Percentiles rank a stretch among this genome's conserved stretches.
Evolutionary conservation across 2,797 vertebrate species (phyloP).

Genomic region (Artibeus lituratus): DNA sequence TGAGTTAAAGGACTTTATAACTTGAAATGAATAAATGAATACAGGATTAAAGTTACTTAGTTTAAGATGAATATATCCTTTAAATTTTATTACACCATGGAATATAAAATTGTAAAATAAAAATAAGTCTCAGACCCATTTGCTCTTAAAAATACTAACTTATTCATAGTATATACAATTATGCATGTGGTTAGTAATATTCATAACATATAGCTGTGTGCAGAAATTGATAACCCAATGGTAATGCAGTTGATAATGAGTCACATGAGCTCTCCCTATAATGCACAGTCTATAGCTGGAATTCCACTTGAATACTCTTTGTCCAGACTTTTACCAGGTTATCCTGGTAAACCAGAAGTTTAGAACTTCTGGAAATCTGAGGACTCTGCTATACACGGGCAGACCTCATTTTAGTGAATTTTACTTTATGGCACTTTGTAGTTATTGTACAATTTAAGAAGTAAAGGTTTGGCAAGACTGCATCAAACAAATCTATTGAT

Average conservation of each 20-base stretch:
- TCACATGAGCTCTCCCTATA: background rate
- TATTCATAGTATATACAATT: background rate
- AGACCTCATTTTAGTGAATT: background rate
- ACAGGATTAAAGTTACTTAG: background rate
- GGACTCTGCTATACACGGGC: background rate
- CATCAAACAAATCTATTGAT: background rate
- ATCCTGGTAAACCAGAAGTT: too few relatives aligned
- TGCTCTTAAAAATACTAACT: background rate
- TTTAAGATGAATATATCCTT: background rate
- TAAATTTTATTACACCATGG: background rate
- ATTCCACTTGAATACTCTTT: background rate
- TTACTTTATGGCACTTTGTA: background rate
- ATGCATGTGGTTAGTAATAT: background rate
- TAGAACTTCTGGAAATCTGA: background rate
- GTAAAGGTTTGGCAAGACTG: background rate
- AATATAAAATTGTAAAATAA: background rate
- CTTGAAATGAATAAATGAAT: background rate
- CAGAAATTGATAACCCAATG: background rate
- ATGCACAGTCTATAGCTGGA: background rate
- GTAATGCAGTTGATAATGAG: background rate
- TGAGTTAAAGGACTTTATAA: background rate
- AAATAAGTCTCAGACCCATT: background rate
- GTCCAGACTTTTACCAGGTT: background rate
- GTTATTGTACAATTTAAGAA: background rate
- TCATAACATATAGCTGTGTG: background rate